Evolutionary conservation across 2,888 invertebrate species (phyloP), one percentile per base, ranked within the genome.

Genomic region (Drosophila merina): DNA sequence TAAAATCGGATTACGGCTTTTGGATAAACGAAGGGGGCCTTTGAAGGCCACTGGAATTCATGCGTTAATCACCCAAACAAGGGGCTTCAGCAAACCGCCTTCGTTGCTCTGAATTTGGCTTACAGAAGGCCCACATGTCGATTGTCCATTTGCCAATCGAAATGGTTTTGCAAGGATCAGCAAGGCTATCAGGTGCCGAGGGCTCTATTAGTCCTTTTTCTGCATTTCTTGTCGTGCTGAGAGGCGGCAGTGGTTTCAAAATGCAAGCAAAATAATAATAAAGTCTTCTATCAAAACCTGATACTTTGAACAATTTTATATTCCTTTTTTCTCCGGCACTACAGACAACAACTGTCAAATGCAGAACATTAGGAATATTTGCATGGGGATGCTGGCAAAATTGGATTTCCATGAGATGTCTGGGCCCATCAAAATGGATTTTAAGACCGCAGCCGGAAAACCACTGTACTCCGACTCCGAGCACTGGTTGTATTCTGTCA

Each of bases 61-160:
- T 50, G 77, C 84, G 75, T 62, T 80, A 77, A 77, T 79, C 75
- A 50, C 52, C 54, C 38, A 63, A 64, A 14, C 67, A 57, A 45
- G 54, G 60, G 55, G 26, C 48, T 38, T 72, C 75, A 72, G 71
- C 83, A 77, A 42, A 14, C 6, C 36, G n/a, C 4, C n/a, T n/a
- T 33, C 66, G 55, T 49, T 26, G 63, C 38, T 50, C n/a, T 25
- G 48, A 36, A 30, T 49, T 60, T 76, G 69, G 55, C 59, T 73
- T 68, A 59, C 57, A 63, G 64, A 68, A 66, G 44, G 57, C 52
- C 10, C 12, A n/a, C 12, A 8, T 67, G 26, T 31, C 49, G 44
- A 52, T 50, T 60, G 62, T 47, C 60, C 60, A 36, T 60, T 60
- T 60, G 36, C 47, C 38, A 47, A 38, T 47, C 47, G 4, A 14